phyloP scores from a whole-genome alignment of 2,888 invertebrate genomes.

The Julus scanicus region DNA sequence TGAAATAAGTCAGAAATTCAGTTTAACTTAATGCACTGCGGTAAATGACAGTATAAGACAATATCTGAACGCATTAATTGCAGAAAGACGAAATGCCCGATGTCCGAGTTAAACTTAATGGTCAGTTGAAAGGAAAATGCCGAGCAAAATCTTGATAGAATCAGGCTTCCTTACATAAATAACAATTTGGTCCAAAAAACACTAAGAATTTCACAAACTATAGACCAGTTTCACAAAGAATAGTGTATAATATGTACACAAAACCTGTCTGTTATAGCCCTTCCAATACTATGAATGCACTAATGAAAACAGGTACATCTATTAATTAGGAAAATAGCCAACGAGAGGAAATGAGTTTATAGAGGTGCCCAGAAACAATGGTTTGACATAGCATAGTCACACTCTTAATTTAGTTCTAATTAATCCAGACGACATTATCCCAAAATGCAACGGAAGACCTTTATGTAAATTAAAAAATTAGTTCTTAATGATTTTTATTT shows the following conservation, averaged over 20 bases:
- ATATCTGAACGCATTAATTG: not conserved
- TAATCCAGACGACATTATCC: conserved; percentile 4
- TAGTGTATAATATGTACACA: too few species aligned
- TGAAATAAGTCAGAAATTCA: conserved; percentile 15
- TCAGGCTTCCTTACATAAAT: not conserved
- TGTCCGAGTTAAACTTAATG: not conserved
- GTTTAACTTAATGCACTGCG: conserved; percentile 32
- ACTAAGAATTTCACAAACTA: too few species aligned
- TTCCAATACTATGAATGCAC: too few species aligned
- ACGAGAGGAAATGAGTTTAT: not conserved
- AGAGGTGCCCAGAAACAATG: not conserved
- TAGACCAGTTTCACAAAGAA: too few species aligned
- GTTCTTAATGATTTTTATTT: conserved; percentile 1
- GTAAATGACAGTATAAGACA: not conserved
- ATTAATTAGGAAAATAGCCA: not conserved
- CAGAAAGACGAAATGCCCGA: not conserved
- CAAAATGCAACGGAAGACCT: not conserved
- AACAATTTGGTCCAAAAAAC: not conserved
- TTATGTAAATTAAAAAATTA: conserved; percentile 4
- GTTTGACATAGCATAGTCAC: not conserved
- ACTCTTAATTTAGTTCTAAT: not conserved
- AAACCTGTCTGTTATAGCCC: too few species aligned
- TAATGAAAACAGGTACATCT: too few species aligned
- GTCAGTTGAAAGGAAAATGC: not conserved
- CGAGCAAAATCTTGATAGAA: conserved; percentile 15